phyloP scores from a whole-genome alignment of 2,797 vertebrate genomes.

The Tolypeutes matacus region DNA sequence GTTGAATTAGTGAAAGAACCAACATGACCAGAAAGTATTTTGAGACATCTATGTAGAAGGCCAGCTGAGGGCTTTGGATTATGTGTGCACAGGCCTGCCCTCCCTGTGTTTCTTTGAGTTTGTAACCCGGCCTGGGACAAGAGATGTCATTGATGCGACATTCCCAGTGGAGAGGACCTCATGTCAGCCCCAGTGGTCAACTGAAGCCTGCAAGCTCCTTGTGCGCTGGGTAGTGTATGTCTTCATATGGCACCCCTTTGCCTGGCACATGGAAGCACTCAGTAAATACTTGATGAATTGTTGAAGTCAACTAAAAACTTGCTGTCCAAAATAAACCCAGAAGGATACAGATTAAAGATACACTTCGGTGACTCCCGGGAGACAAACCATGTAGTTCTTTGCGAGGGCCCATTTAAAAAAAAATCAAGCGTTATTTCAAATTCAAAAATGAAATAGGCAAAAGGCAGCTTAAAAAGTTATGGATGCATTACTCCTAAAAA shows the following conservation, averaged over 20 bases:
- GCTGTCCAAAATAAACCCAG: not conserved
- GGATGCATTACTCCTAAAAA: no score
- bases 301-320: constrained; percentile 30
- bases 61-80: not conserved
- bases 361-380: not conserved
- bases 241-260: not conserved
- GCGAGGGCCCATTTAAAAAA: not conserved
- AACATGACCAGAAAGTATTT: not conserved
- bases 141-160: not conserved
- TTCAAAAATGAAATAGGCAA: no score
- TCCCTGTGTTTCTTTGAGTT: not conserved
- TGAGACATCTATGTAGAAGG: not conserved
- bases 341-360: not conserved
- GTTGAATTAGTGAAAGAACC: not conserved
- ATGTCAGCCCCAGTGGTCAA: not conserved
- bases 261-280: not conserved
- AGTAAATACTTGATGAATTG: not conserved
- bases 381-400: not conserved
- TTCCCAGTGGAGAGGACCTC: not conserved
- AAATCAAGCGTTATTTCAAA: no score
- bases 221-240: not conserved
- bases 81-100: not conserved
- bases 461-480: no score
- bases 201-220: not conserved
- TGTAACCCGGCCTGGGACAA: not conserved